Conservation (phyloP, 2,888 invertebrate species). For the Limnephilus marmoratus region DNA sequence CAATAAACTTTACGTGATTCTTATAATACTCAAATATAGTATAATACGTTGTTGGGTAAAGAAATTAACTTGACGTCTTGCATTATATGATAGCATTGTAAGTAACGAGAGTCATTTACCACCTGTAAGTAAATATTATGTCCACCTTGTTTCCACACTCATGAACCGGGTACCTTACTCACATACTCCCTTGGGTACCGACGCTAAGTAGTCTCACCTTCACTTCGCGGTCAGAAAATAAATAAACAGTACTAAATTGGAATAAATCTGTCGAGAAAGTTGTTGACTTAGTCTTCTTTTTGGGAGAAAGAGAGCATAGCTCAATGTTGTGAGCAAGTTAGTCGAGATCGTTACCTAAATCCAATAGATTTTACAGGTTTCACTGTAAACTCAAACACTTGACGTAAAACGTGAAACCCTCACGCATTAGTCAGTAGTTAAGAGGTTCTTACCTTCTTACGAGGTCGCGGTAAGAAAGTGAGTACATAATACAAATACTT, state of each 20-base stretch:
- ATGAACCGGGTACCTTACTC: background rate
- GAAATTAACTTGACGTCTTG: background rate
- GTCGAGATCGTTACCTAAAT: background rate
- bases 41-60: background rate
- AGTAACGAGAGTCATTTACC: background rate
- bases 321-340: background rate
- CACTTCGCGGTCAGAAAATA: background rate
- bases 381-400: conserved; percentile 5
- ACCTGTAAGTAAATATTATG: background rate
- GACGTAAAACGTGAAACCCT: background rate
- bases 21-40: background rate
- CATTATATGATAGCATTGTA: background rate
- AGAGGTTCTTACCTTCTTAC: background rate
- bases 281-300: background rate
- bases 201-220: background rate
- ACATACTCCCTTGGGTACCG: background rate
- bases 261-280: conserved; percentile 10
- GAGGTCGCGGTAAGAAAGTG: conserved; percentile 5
- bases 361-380: background rate
- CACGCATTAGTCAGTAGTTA: background rate
- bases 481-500: background rate
- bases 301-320: background rate
- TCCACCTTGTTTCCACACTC: background rate
- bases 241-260: background rate
- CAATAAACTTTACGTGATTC: background rate